Base-by-base conservation (phyloP, 2,113 vertebrate genomes). In the Saccopteryx leptura region DNA sequence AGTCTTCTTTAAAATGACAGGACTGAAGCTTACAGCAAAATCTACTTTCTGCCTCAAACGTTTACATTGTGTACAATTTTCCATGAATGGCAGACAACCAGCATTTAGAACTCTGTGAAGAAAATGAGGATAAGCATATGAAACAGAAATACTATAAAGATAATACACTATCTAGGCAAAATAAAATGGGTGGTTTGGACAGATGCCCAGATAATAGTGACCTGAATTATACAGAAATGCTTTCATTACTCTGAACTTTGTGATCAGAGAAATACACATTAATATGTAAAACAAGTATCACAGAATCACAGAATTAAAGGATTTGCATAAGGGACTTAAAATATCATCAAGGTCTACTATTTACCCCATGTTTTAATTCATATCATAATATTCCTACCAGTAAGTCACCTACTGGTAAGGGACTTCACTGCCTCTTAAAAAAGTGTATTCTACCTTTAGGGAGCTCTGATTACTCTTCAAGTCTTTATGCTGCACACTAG, bases 21-120 rank as follows among this genome's bases (percentile, higher is more conserved):
- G 11, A 66, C 13, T 69, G 61, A 85, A 50, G 21, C 46, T 86
- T 58, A 72, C 74, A 84, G 3, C 23, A 12, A 88, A 95, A 63
- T 87, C 84, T 88, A 74, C 54, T 87, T 84, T 95, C 12, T 97
- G 75, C 39, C 23, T 94, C 33, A 91, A 87, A 83, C 61, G 23
- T 85, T 17, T 65, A 60, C 8, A 69, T 4, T 75, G 26, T 28
- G 1, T 54, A 17, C 1, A 12, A 69, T 56, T 94, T 63, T 61
- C 48, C 58, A 54, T 52, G 12, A 65, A 78, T 76, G 54, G 52
- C 7, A 60, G 12, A 26, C 39, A 69, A 87, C 6, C 63, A 86
- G 21, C 46, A 92, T 63, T 48, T 28, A 80, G 52, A 83, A 94
- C 9, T 65, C 66, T 60, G 23, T 26, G 13, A 94, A 21, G 10